These are phyloP conservation scores for Leptatherina wallacei DNA, from an alignment of 2,797 vertebrate genomes.

Conservation along the genomic window DNA sequence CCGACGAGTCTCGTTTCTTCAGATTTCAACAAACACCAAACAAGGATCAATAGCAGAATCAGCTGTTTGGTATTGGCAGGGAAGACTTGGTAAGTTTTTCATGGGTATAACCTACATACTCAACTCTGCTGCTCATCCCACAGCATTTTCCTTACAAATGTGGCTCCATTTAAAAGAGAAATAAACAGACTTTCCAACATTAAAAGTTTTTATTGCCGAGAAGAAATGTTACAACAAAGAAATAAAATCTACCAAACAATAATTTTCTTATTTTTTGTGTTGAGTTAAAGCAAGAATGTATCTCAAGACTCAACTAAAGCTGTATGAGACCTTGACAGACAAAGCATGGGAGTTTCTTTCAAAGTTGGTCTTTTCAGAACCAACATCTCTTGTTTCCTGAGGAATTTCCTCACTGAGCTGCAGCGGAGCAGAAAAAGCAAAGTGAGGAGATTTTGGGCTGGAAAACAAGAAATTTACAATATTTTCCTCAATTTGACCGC, in stretches of 20 bases:
- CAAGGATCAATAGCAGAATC: too few species aligned
- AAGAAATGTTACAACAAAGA: background rate
- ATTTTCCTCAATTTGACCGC: background rate
- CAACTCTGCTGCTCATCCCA: too few species aligned
- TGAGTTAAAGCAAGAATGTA: background rate
- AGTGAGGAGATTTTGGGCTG: background rate
- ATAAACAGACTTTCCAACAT: too few species aligned
- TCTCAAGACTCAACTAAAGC: background rate
- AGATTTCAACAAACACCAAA: too few species aligned
- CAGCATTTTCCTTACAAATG: too few species aligned
- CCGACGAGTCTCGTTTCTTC: too few species aligned
- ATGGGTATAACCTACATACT: background rate
- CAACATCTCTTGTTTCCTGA: background rate
- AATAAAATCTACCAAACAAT: too few species aligned
- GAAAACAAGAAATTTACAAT: background rate
- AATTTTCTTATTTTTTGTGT: too few species aligned
- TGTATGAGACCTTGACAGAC: background rate
- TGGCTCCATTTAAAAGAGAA: background rate
- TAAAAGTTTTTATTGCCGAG: too few species aligned
- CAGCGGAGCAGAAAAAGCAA: background rate
- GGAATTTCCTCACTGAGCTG: conserved; percentile 10
- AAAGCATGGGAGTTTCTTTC: background rate
- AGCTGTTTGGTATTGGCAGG: too few species aligned
- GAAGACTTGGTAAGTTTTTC: background rate
- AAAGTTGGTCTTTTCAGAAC: background rate